A percentile compares a stretch with the other conserved stretches of the same genome.
These are phyloP conservation scores for Willisornis vidua DNA, from an alignment of 2,113 vertebrate species.

Conservation along the genomic window DNA sequence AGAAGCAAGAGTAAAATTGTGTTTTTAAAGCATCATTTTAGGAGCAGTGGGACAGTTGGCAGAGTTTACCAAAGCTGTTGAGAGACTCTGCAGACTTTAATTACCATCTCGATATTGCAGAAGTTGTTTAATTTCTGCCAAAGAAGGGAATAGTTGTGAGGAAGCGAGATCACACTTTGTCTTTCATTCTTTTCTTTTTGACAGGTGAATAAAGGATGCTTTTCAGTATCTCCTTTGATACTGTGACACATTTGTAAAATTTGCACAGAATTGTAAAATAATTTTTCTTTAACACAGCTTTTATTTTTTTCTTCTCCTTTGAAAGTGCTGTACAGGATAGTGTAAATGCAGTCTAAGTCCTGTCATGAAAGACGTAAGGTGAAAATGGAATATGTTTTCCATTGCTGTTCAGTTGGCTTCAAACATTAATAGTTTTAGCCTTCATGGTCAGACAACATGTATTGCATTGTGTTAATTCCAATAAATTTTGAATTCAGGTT, in stretches of 20 bases:
- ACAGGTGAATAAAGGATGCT: constrained; percentile 50
- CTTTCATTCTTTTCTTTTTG: constrained; percentile 33
- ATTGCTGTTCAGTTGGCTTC: background rate
- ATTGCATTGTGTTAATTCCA: background rate
- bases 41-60: constrained; percentile 37
- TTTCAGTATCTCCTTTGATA: constrained; percentile 22
- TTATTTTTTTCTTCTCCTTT: background rate
- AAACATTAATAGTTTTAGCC: background rate
- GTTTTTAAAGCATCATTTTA: constrained; percentile 52
- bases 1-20: constrained; percentile 30
- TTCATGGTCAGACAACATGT: background rate
- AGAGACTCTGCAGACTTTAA: constrained; percentile 53
- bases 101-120: constrained; percentile 53
- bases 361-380: background rate
- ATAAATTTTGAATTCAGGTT: background rate
- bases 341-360: background rate
- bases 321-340: background rate
- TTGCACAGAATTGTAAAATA: constrained; percentile 31
- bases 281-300: constrained; percentile 1
- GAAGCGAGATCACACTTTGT: constrained; percentile 39
- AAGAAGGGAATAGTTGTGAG: constrained; percentile 26
- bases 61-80: constrained; percentile 47
- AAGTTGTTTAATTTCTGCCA: constrained; percentile 62
- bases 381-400: background rate
- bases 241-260: constrained; percentile 35